A percentile compares a stretch with the other conserved stretches of the same genome.
Conservation (phyloP, 30 jellyfish, hydroid and myxozoan genomes). For the Pelagia noctiluca region DNA sequence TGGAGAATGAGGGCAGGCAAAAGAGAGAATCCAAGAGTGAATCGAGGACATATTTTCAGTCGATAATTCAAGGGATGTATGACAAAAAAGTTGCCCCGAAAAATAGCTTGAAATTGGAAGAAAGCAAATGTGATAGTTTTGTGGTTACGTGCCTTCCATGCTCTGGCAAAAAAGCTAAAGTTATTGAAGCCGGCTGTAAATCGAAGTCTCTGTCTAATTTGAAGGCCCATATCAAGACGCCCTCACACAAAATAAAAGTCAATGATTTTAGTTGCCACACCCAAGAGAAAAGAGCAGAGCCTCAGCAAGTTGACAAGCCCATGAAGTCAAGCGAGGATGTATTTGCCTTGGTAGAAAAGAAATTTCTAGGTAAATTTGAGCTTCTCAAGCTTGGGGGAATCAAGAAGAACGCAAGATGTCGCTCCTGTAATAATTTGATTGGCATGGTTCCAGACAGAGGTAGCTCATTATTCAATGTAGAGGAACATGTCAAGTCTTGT, state of each 20-base stretch:
- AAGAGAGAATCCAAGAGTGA: too few relatives aligned
- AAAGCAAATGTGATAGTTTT: neutral
- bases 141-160: constrained; percentile 12
- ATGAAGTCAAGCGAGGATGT: constrained; percentile 4
- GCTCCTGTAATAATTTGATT: constrained; percentile 12
- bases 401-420: constrained; percentile 10
- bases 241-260: constrained; percentile 17
- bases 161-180: neutral
- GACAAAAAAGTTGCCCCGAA: neutral
- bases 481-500: neutral
- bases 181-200: constrained; percentile 23
- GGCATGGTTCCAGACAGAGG: constrained; percentile 4
- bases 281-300: neutral
- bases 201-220: constrained; percentile 26
- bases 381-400: constrained; percentile 4
- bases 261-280: neutral
- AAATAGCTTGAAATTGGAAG: neutral
- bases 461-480: neutral
- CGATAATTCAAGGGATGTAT: constrained; percentile 5
- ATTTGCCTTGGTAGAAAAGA: constrained; percentile 5
- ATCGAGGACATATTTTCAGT: neutral
- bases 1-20: too few relatives aligned
- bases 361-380: constrained; percentile 22
- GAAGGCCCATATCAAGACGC: constrained; percentile 35
- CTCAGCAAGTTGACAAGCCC: neutral